Conservation (phyloP, 1,140 invertebrate species). For the Melipona quadrifasciata region DNA sequence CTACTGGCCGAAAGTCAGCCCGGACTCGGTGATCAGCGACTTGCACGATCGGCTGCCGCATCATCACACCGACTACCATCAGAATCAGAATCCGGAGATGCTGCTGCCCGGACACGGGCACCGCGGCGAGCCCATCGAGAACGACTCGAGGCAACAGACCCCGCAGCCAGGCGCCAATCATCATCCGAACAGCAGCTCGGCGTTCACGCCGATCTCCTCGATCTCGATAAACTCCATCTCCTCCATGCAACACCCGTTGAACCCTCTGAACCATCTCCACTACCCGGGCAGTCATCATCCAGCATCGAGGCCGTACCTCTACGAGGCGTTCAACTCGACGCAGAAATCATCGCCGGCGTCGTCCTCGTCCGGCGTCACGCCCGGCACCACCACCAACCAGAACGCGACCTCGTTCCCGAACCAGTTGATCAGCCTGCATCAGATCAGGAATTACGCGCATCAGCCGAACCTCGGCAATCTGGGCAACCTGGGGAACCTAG, state of each 20-base stretch:
- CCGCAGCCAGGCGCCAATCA: conserved; percentile 79
- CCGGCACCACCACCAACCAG: conserved; percentile 76
- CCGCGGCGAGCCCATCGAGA: conserved; percentile 75
- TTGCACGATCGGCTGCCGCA: conserved; percentile 86
- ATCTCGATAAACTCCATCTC: conserved; percentile 86
- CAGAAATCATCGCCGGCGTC: conserved; percentile 79
- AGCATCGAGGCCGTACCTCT: conserved; percentile 92
- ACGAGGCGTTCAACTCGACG: conserved; percentile 93
- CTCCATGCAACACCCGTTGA: conserved; percentile 82
- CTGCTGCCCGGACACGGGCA: conserved; percentile 70
- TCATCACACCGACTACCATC: conserved; percentile 85
- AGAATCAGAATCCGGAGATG: conserved; percentile 83
- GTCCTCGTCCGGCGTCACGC: conserved; percentile 71
- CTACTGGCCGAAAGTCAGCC: conserved; percentile 91
- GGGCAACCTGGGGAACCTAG: conserved; percentile 76
- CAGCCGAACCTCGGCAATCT: conserved; percentile 87
- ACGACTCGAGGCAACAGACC: conserved; percentile 80
- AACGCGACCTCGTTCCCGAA: conserved; percentile 92
- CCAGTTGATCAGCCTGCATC: conserved; percentile 96
- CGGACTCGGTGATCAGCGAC: conserved; percentile 86
- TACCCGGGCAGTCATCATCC: conserved; percentile 84
- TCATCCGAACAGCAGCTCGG: conserved; percentile 87
- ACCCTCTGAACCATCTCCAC: conserved; percentile 86
- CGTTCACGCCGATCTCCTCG: conserved; percentile 94
- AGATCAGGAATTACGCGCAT: conserved; percentile 98